A percentile compares a stretch with the other conserved stretches of the same genome.
Conservation (phyloP, 2,888 invertebrate species). For the Drosophila picticornis region DNA sequence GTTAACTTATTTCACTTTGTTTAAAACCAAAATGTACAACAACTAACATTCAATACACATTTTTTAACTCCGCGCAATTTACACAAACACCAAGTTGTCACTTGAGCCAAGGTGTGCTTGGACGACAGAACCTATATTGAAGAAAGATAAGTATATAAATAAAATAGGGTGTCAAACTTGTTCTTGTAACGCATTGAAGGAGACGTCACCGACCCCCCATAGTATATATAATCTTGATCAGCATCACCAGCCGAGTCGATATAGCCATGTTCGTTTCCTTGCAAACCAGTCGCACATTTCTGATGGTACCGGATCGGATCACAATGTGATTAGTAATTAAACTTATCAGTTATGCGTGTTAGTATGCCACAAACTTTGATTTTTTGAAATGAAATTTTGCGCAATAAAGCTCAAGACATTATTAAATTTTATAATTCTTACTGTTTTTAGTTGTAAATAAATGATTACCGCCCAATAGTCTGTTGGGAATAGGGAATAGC, state of each 20-base stretch:
- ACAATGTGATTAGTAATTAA: neutral
- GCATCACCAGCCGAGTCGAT: neutral
- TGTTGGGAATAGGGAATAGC: slow-evolving; percentile 18
- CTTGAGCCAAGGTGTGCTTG: neutral
- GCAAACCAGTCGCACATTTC: neutral
- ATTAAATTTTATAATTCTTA: slow-evolving; percentile 10
- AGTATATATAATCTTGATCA: neutral
- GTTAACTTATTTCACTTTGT: slow-evolving; percentile 30
- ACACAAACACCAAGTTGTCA: slow-evolving; percentile 1
- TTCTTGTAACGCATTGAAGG: neutral
- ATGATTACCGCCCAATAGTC: slow-evolving; percentile 45
- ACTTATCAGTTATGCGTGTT: neutral
- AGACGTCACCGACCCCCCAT: neutral
- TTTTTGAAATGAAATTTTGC: neutral
- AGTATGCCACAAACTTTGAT: neutral
- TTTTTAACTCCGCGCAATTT: neutral
- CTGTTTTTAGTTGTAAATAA: slow-evolving; percentile 37
- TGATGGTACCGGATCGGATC: neutral
- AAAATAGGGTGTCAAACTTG: neutral
- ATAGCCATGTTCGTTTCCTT: neutral
- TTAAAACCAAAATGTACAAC: slow-evolving; percentile 19
- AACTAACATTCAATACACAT: slow-evolving; percentile 18
- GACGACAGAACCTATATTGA: neutral
- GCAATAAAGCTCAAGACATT: neutral
- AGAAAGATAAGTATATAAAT: neutral